Evolutionary conservation across 2,888 invertebrate genomes (phyloP).

Genomic region (Lomographa bimaculata): DNA sequence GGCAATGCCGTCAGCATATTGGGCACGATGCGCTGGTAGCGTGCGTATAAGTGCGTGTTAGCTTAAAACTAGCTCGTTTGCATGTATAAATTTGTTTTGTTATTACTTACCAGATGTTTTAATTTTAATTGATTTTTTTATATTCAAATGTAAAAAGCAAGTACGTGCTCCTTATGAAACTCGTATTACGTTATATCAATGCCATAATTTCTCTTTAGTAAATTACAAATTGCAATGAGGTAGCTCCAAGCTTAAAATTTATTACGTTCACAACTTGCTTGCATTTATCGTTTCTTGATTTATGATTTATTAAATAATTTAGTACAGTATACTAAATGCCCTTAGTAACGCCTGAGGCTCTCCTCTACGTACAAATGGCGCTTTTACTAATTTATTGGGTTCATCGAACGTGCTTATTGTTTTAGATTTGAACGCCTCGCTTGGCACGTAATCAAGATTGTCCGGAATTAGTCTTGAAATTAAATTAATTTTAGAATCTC

Average conservation of each 20-base stretch:
- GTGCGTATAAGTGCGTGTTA: too few relatives aligned
- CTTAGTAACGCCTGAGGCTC: slow-evolving; percentile 29
- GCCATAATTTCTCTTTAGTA: slow-evolving; percentile 8
- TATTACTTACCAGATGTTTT: not conserved
- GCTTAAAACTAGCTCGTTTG: too few relatives aligned
- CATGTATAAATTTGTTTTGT: not conserved
- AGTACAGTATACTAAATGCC: slow-evolving; percentile 38
- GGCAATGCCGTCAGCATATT: too few relatives aligned
- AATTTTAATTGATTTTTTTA: too few relatives aligned
- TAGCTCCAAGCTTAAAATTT: slow-evolving; percentile 41
- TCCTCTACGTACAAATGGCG: slow-evolving; percentile 15
- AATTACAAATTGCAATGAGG: slow-evolving; percentile 41
- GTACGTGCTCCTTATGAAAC: too few relatives aligned
- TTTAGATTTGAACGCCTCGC: slow-evolving; percentile 41
- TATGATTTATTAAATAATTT: slow-evolving; percentile 37
- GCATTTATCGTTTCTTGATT: slow-evolving; percentile 43
- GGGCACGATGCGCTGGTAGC: too few relatives aligned
- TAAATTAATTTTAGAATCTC: slow-evolving; percentile 39
- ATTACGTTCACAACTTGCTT: slow-evolving; percentile 46
- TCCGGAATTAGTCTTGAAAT: slow-evolving; percentile 38
- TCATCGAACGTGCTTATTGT: slow-evolving; percentile 52
- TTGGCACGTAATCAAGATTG: slow-evolving; percentile 55
- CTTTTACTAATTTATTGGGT: slow-evolving; percentile 39
- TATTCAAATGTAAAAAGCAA: too few relatives aligned
- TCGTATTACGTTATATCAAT: too few relatives aligned